A percentile compares a stretch with the other conserved stretches of the same genome.
Evolutionary conservation across 1,140 invertebrate genomes (phyloP).

Genomic region (Euglossa dilemma): DNA sequence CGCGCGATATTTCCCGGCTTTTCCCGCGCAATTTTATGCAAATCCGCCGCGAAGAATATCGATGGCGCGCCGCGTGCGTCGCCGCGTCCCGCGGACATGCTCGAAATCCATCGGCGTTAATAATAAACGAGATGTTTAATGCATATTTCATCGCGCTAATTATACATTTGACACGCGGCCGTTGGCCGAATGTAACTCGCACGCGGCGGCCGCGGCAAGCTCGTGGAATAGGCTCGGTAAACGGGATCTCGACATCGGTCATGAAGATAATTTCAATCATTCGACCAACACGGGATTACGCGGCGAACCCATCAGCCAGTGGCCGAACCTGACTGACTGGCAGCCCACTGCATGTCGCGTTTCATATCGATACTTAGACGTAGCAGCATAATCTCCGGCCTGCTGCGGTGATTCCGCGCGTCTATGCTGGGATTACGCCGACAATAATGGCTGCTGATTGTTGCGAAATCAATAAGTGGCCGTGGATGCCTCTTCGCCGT

Average conservation of each 20-base stretch:
- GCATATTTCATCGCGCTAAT: conserved; percentile 28
- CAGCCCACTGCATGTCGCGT: conserved; percentile 2
- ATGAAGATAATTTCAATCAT: conserved; percentile 48
- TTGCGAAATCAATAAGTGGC: conserved; percentile 37
- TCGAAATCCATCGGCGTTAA: not conserved
- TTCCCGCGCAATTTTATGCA: not conserved
- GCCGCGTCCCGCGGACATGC: not conserved
- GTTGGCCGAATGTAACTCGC: not conserved
- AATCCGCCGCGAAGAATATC: not conserved
- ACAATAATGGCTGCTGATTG: conserved; percentile 32
- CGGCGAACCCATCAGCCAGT: conserved; percentile 12
- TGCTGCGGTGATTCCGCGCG: conserved; percentile 17
- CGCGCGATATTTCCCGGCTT: not conserved
- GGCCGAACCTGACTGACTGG: conserved; percentile 31
- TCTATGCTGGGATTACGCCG: conserved; percentile 22
- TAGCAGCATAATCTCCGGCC: conserved; percentile 9
- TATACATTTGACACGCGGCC: not conserved
- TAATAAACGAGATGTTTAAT: conserved; percentile 18
- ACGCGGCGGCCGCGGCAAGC: not conserved
- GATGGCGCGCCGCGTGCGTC: not conserved
- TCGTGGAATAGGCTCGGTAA: not conserved
- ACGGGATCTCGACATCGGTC: conserved; percentile 10
- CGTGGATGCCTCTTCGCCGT: not conserved
- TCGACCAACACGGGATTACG: not conserved
- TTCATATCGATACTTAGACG: conserved; percentile 51